Base-by-base conservation (phyloP, 2,888 invertebrate species). In the Orthonevra nobilis region DNA sequence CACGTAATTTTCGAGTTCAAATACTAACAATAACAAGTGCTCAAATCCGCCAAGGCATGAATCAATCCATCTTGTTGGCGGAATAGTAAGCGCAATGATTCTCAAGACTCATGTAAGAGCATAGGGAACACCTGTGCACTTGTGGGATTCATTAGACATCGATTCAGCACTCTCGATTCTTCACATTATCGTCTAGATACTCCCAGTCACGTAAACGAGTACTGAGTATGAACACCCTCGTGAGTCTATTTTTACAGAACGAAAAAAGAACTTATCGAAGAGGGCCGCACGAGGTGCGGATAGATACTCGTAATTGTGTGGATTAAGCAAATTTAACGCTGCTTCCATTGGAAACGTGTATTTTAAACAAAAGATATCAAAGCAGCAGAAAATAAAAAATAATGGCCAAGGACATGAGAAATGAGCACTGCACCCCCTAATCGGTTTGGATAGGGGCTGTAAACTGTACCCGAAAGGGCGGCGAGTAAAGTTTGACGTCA, bases 321-420 rank as follows among this genome's bases (percentile, higher is more conserved):
- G 20, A 64, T 52, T 52, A 4, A 34, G 40, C 63, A 23, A 52
- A 42, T 20, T 64, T 15, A n/a, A 26, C n/a, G n/a, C 0, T 38
- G n/a, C 26, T 46, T 61, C 26, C 46, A 61, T 36, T 61, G 61
- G 48, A 48, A 36, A 61, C 17, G 61, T 17, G 36, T 61, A 36
- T 61, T 15, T 12, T 12, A 23, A 17, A n/a, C n/a, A n/a, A n/a
- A 2, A 50, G 23, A 52, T 19, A 1, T 12, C 32, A 17, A 63
- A 63, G 63, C 36, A 50, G 44, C 54, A 44, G 44, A 44, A 44
- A 54, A 26, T 66, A 66, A 23, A 44, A 44, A 54, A 17, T 66
- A 54, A 44, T 54, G 23, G 17, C 26, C 32, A 66, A 44, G 34
- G 54, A 66, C 28, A 66, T 46, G 26, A 44, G 7, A 46, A 32